Evolutionary conservation across 2,113 vertebrate genomes (phyloP).

Genomic region (Tamias sibiricus): DNA sequence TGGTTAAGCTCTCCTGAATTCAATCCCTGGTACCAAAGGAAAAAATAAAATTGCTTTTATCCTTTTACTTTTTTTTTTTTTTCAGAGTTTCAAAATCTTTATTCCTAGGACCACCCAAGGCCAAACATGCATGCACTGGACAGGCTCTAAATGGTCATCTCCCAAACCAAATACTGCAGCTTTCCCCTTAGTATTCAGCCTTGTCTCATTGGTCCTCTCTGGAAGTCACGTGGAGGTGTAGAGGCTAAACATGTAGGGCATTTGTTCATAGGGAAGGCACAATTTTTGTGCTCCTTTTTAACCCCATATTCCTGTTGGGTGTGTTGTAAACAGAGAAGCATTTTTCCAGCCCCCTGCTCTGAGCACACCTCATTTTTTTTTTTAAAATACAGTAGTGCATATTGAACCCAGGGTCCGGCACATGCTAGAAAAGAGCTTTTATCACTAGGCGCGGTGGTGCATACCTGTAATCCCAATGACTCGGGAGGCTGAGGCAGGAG

Average conservation of each 20-base stretch:
- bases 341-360: slow-evolving; percentile 88
- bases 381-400: too few relatives aligned
- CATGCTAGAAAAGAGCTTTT: too few relatives aligned
- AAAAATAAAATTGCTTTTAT: too few relatives aligned
- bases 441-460: too few relatives aligned
- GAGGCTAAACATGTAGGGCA: background rate
- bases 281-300: background rate
- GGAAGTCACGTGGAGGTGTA: background rate
- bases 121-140: background rate
- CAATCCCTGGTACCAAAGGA: too few relatives aligned
- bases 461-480: too few relatives aligned
- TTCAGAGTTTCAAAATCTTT: background rate
- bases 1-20: too few relatives aligned
- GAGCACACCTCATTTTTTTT: slow-evolving; percentile 85
- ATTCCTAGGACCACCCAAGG: background rate
- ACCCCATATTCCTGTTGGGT: slow-evolving; percentile 75
- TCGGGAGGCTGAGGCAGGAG: too few relatives aligned
- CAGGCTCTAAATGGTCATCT: background rate
- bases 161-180: background rate
- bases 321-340: slow-evolving; percentile 58
- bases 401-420: too few relatives aligned
- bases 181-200: slow-evolving; percentile 11
- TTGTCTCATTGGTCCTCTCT: background rate
- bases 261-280: background rate
- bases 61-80: too few relatives aligned